Percentiles rank a stretch among this genome's conserved stretches.
These are phyloP conservation scores for Chaetura pelagica DNA, from an alignment of 2,113 vertebrate species.

Conservation along the genomic window DNA sequence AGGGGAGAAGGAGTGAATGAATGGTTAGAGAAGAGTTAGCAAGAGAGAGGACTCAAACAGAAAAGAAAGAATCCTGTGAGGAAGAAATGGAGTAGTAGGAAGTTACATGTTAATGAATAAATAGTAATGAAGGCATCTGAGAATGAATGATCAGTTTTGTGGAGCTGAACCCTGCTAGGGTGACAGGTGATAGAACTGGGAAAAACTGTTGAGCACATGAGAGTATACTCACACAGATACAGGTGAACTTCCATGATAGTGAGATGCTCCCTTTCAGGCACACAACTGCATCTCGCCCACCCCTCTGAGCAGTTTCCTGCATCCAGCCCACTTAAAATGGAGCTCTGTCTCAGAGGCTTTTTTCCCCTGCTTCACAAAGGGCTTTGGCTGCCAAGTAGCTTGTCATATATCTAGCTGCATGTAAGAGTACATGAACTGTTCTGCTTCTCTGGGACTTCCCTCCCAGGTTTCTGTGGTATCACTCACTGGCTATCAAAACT, in stretches of 20 bases:
- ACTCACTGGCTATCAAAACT: background rate
- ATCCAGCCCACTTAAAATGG: background rate
- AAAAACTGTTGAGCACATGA: background rate
- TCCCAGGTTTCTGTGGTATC: background rate
- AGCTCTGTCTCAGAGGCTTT: background rate
- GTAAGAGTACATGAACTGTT: background rate
- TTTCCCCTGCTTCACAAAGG: background rate
- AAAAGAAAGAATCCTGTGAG: background rate
- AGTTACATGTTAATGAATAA: background rate
- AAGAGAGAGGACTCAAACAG: background rate
- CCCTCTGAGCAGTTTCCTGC: background rate
- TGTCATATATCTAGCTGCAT: background rate
- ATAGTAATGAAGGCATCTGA: background rate
- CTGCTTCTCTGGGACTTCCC: background rate
- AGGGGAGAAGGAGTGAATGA: background rate
- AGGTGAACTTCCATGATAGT: background rate
- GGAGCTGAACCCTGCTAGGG: background rate
- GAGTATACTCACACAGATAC: background rate
- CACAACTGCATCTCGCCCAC: rapidly evolving
- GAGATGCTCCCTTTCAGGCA: background rate
- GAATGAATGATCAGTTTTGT: background rate
- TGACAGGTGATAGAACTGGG: background rate
- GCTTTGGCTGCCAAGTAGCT: background rate
- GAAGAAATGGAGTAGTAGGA: background rate
- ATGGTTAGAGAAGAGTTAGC: background rate